Evolutionary conservation across 2,797 vertebrate species (phyloP).

Genomic region (Pygocentrus nattereri): DNA sequence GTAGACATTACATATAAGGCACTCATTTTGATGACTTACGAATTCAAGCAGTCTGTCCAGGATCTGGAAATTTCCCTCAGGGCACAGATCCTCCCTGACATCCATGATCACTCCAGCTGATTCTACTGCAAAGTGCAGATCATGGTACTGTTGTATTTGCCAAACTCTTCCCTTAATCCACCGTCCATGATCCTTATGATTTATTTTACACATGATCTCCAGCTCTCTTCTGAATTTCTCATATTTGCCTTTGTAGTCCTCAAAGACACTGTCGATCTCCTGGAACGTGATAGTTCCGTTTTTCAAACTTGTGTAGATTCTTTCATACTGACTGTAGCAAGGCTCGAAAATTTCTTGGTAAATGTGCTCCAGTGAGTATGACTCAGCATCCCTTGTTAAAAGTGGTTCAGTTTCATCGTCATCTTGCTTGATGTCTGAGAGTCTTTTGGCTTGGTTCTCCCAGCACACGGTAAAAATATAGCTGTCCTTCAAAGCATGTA

Average conservation of each 20-base stretch:
- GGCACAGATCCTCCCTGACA: slow-evolving; percentile 80
- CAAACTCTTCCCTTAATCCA: slow-evolving; percentile 83
- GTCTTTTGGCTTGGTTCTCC: slow-evolving; percentile 71
- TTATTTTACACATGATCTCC: slow-evolving; percentile 71
- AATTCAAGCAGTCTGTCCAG: slow-evolving; percentile 78
- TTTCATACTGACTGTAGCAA: slow-evolving; percentile 70
- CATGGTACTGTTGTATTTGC: slow-evolving; percentile 91
- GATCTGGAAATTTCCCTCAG: slow-evolving; percentile 87
- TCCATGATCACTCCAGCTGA: slow-evolving; percentile 82
- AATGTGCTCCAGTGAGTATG: slow-evolving; percentile 33
- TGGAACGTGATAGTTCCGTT: slow-evolving; percentile 80
- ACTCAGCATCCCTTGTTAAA: slow-evolving; percentile 34
- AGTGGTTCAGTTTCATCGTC: background rate
- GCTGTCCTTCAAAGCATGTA: slow-evolving; percentile 78
- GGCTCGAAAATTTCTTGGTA: slow-evolving; percentile 65
- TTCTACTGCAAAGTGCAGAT: slow-evolving; percentile 84
- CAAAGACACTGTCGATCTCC: slow-evolving; percentile 80
- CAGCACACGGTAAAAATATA: slow-evolving; percentile 82
- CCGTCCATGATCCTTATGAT: slow-evolving; percentile 28
- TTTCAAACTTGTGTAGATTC: slow-evolving; percentile 75
- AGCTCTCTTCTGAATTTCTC: slow-evolving; percentile 76
- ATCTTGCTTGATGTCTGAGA: background rate
- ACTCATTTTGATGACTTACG: slow-evolving; percentile 75
- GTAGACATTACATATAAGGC: background rate
- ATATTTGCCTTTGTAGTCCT: slow-evolving; percentile 78